phyloP scores from a whole-genome alignment of 2,113 vertebrate genomes.

The Heliornis fulica region DNA sequence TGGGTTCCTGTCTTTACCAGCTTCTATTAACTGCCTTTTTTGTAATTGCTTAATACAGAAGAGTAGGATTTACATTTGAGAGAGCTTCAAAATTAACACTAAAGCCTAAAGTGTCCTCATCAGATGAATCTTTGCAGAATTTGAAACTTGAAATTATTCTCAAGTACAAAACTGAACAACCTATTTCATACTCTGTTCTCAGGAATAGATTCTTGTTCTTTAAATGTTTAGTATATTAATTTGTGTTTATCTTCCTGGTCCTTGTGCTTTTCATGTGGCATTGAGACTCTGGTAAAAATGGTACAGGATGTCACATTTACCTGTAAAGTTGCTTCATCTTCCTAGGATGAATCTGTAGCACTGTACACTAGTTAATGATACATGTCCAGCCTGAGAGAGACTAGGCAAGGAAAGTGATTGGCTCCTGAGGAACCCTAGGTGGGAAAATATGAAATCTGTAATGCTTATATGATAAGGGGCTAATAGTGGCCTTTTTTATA shows the following conservation, averaged over 20 bases:
- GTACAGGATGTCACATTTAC: not conserved
- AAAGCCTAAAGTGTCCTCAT: not conserved
- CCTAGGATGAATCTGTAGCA: not conserved
- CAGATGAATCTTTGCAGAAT: not conserved
- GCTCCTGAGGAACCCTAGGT: not conserved
- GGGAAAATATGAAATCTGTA: not conserved
- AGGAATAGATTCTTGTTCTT: not conserved
- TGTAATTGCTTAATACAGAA: not conserved
- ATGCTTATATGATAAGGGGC: fast-evolving
- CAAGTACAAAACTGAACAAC: not conserved
- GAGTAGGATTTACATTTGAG: not conserved
- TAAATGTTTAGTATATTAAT: not conserved
- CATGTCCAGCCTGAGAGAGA: not conserved
- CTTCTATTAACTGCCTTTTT: not conserved
- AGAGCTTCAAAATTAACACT: not conserved
- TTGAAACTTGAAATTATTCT: not conserved
- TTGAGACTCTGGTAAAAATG: not conserved
- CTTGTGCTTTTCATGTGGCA: not conserved
- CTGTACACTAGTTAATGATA: not conserved
- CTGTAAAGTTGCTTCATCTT: not conserved
- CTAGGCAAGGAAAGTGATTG: not conserved
- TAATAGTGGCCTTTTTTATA: not conserved
- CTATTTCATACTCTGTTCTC: not conserved
- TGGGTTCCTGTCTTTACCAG: not conserved
- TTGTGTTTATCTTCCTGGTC: not conserved